These are phyloP conservation scores for Centroberyx gerrardi DNA, from an alignment of 2,797 vertebrate species.

Conservation along the genomic window DNA sequence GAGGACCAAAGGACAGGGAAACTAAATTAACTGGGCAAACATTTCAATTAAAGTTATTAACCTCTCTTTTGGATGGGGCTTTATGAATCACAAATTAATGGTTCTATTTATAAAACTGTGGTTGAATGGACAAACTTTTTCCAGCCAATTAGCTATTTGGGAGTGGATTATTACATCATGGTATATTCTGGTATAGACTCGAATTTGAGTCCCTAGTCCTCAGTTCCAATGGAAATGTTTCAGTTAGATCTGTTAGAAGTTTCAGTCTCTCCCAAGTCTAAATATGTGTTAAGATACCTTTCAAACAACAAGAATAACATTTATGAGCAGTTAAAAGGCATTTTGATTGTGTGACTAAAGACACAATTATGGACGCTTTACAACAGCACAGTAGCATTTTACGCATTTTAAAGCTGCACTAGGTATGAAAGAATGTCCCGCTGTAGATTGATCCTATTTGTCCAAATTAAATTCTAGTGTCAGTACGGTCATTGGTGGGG, in stretches of 20 bases:
- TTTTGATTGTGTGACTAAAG: neutral
- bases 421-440: too few species aligned
- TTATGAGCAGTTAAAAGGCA: neutral
- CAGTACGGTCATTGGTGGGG: too few species aligned
- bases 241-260: neutral
- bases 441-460: too few species aligned
- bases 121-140: neutral
- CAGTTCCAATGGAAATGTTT: neutral
- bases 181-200: neutral
- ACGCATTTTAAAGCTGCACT: too few species aligned
- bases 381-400: too few species aligned
- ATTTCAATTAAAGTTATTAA: conserved; percentile 9
- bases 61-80: conserved; percentile 16
- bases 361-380: too few species aligned
- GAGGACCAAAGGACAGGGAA: conserved; percentile 46
- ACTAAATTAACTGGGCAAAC: conserved; percentile 34
- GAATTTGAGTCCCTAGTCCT: too few species aligned
- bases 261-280: neutral
- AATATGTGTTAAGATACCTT: neutral
- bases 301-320: neutral
- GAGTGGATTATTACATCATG: neutral
- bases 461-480: too few species aligned
- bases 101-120: conserved; percentile 3
- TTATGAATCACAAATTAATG: conserved; percentile 34
- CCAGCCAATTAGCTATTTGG: neutral